These are phyloP conservation scores for Periophthalmodon schlosseri DNA, from an alignment of 2,113 vertebrate species.

Conservation along the genomic window DNA sequence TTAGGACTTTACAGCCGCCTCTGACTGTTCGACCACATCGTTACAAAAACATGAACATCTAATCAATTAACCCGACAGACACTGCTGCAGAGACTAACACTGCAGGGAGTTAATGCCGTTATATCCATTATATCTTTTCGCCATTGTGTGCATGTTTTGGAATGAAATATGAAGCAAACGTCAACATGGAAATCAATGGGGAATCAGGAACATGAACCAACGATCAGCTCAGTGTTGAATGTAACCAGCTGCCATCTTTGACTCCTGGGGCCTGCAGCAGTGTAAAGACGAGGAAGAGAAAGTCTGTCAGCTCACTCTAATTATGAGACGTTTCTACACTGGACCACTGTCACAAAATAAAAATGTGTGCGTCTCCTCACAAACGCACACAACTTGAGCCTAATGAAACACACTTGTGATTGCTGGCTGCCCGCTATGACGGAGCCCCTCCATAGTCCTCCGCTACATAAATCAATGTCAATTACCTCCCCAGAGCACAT, in stretches of 20 bases:
- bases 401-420: constrained; percentile 75
- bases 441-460: constrained; percentile 69
- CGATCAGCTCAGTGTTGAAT: background rate
- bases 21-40: no score
- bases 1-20: no score
- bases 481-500: constrained; percentile 77
- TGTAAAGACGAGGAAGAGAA: constrained; percentile 1
- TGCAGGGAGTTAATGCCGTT: no score
- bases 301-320: constrained; percentile 71
- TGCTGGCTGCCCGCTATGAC: constrained; percentile 74
- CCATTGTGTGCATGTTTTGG: background rate
- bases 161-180: background rate
- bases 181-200: background rate
- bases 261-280: background rate
- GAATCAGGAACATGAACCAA: background rate
- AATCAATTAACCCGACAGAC: no score
- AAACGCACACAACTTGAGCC: constrained; percentile 42
- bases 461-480: constrained; percentile 79
- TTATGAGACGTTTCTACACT: constrained; percentile 70
- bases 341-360: constrained; percentile 64
- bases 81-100: no score
- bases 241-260: background rate
- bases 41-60: no score
- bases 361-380: constrained; percentile 49
- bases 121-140: background rate